phyloP scores from a whole-genome alignment of 2,888 invertebrate genomes.

The Geophilus truncorum region DNA sequence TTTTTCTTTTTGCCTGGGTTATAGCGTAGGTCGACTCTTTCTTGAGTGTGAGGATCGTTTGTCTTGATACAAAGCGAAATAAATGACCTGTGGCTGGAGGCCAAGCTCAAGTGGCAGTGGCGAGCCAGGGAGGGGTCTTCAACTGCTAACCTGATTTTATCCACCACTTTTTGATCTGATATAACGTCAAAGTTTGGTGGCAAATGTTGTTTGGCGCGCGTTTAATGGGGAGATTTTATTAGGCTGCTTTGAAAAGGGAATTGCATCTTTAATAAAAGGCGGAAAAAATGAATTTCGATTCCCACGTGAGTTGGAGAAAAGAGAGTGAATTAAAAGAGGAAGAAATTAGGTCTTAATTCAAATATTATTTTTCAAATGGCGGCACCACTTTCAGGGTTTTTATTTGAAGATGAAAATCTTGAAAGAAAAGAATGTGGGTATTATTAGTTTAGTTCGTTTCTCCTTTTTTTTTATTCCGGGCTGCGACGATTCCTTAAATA shows the following conservation, averaged over 20 bases:
- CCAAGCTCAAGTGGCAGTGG: conserved; percentile 24
- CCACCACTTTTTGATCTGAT: conserved; percentile 14
- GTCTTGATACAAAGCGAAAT: conserved; percentile 24
- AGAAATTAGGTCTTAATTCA: neutral
- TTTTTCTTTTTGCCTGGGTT: neutral
- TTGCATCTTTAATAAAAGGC: too few species aligned
- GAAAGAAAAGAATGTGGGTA: neutral
- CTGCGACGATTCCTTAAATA: neutral
- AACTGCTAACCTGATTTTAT: conserved; percentile 25
- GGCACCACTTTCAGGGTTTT: neutral
- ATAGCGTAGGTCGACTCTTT: neutral
- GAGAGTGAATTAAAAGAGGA: neutral
- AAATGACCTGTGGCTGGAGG: conserved; percentile 27
- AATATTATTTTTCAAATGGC: neutral
- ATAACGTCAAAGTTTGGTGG: neutral
- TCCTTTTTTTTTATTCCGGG: neutral
- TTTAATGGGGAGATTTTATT: neutral
- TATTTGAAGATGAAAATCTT: neutral
- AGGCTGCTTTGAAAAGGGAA: neutral
- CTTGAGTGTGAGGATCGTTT: conserved; percentile 27
- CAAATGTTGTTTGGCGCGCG: conserved; percentile 12
- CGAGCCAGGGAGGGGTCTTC: conserved; percentile 25
- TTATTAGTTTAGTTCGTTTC: neutral
- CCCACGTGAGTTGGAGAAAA: neutral
- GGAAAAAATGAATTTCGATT: neutral